phyloP scores from a whole-genome alignment of 1,140 invertebrate genomes.

The Papilio xuthus region DNA sequence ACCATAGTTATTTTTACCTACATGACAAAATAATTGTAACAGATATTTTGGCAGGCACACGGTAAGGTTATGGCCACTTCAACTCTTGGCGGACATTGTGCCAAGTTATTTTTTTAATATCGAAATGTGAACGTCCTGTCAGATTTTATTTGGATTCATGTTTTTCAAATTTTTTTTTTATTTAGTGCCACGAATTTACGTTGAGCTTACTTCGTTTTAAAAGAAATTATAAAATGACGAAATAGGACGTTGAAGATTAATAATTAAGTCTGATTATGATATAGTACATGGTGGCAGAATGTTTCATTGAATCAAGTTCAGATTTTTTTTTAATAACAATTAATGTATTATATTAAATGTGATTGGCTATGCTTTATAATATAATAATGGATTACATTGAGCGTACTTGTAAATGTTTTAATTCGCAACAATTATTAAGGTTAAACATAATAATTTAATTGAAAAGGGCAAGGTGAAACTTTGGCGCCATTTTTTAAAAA shows the following conservation, averaged over 20 bases:
- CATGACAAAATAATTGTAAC: neutral
- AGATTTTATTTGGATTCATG: neutral
- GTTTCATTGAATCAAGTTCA: neutral
- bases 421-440: conserved; percentile 47
- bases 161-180: neutral
- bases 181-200: neutral
- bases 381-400: neutral
- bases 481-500: conserved; percentile 31
- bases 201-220: neutral
- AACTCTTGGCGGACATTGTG: neutral
- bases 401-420: conserved; percentile 18
- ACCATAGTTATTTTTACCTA: neutral
- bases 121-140: neutral
- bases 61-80: neutral
- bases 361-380: neutral
- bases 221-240: neutral
- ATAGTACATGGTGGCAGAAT: neutral
- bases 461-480: conserved; percentile 49
- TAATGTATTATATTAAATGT: too few relatives aligned
- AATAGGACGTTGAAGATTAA: neutral
- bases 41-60: neutral
- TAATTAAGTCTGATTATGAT: neutral
- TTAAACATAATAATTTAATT: conserved; percentile 43
- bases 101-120: conserved; percentile 8
- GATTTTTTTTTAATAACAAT: too few relatives aligned